Base-by-base conservation (phyloP, 2,797 vertebrate species). In the Holocentrus rufus region DNA sequence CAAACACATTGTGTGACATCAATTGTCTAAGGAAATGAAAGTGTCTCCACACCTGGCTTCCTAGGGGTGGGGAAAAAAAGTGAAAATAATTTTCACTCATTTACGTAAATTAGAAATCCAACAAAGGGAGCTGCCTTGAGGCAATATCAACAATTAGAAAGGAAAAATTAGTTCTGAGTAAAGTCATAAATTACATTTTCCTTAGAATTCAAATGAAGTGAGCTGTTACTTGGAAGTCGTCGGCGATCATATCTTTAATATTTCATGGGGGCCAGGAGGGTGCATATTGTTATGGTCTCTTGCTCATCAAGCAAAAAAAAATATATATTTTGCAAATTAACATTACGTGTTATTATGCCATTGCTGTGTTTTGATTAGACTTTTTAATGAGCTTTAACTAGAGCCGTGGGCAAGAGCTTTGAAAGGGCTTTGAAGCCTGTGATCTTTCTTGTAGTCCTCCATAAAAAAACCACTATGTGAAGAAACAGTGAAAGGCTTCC, bases 341-440 rank as follows among this genome's bases (percentile, higher is more conserved):
- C 89, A 86, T 87, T 59, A 82, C 69, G 76, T 82, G 83, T 82
- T 85, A 81, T 82, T 85, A 81, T 83, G 76, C 76, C 82, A 70
- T 84, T 84, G 77, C 74, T 50, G 36, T 83, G 76, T 86, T 89
- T 89, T 86, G 82, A 90, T 92, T 87, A 84, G 86, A 79, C 78
- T 82, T 90, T 89, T 87, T 91, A 92, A 92, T 89, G 78, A 89
- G 85, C 75, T 90, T 82, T 77, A 85, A 88, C 60, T 52, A 52
- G 60, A 76, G 86, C 87, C 87, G 55, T 64, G 58, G 90, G 87
- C 86, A 67, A 73, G 68, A 79, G 73, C 72, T 81, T 73, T 84
- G 59, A 86, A 81, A 76, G 20, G 65, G 73, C 72, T 82, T 57
- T 76, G 42, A 79, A 80, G 63, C 68, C 71, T 85, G 58, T 76